phyloP scores from a whole-genome alignment of 2,888 invertebrate genomes.

The Choristoneura rosaceana region DNA sequence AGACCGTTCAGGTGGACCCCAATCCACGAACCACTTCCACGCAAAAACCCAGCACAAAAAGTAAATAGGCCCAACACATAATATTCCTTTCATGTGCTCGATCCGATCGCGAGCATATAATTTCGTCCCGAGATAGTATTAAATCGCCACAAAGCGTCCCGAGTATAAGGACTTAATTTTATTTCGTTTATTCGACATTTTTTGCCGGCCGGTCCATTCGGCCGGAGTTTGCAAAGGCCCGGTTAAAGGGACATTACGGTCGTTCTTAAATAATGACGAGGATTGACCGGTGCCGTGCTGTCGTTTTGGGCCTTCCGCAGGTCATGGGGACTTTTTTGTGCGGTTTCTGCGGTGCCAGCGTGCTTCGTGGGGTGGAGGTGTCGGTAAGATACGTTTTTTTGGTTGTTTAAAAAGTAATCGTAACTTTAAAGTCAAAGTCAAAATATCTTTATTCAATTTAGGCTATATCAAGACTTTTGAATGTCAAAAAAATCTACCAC shows the following conservation, averaged over 20 bases:
- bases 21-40: slow-evolving; percentile 6
- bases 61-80: slow-evolving; percentile 23
- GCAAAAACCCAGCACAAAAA: slow-evolving; percentile 19
- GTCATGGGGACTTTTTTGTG: neutral
- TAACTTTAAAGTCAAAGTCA: too few relatives aligned
- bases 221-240: slow-evolving; percentile 45
- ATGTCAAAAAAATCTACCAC: too few relatives aligned
- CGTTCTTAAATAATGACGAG: slow-evolving; percentile 53
- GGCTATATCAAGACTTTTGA: too few relatives aligned
- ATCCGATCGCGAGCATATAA: slow-evolving; percentile 31
- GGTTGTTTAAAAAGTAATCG: neutral
- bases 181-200: slow-evolving; percentile 49
- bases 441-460: too few relatives aligned
- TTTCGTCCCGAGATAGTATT: slow-evolving; percentile 31
- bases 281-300: neutral
- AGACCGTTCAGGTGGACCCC: neutral
- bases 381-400: neutral
- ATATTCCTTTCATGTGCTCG: slow-evolving; percentile 32
- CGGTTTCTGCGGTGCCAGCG: neutral
- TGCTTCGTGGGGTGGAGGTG: neutral
- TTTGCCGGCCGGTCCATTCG: slow-evolving; percentile 10
- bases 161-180: slow-evolving; percentile 45
- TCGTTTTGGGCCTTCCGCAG: neutral
- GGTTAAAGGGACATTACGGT: slow-evolving; percentile 55
- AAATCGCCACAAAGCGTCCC: slow-evolving; percentile 29